Base-by-base conservation (phyloP, 2,888 invertebrate genomes). In the Tetragnatha montana region DNA sequence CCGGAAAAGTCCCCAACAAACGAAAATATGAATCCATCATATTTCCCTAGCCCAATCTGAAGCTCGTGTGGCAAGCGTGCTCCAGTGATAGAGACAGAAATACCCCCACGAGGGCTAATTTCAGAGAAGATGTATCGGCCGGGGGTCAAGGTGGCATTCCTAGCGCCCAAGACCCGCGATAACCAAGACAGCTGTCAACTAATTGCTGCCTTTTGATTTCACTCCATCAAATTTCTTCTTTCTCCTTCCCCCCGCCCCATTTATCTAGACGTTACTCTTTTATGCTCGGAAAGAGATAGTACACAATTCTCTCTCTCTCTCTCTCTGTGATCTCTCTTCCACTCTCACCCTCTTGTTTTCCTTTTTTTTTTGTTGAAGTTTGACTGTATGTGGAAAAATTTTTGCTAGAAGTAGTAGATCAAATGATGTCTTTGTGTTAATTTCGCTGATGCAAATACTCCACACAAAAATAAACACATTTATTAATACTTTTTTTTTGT, bases 171-270 rank as follows among this genome's bases (percentile, higher is more conserved):
- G 69, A 50, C 50, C 71, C 22, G 74, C 51, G 87, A 81, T 81
- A 84, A 69, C 73, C 70, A 35, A 88, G 82, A 88, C 88, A 88
- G 80, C 89, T 89, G 89, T 89, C 89, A 89, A 89, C 89, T 89
- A 89, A 89, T 89, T 89, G 89, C 81, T 69, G 78, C 70, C 75
- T 71, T 80, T 89, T 81, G 80, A 51, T 60, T 83, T 35, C 21
- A 79, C 79, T 79, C 22, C 70, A 76, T 76, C 76, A 76, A 76
- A 50, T 50, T 76, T 17, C 22, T 79, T 73, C 69, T 75, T 75
- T 69, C 21, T 74, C 35, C 35, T 85, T 79, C 50, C 74, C 51
- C 47, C 35, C 35, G 17, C 68, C 70, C 8, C 73, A 86, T 80
- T 73, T 80, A 86, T 60, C 47, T 71, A 71, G 21, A n/a, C 47